Evolutionary conservation across 2,797 vertebrate genomes (phyloP), one percentile per base, ranked within the genome.

Genomic region (Lateolabrax maculatus): DNA sequence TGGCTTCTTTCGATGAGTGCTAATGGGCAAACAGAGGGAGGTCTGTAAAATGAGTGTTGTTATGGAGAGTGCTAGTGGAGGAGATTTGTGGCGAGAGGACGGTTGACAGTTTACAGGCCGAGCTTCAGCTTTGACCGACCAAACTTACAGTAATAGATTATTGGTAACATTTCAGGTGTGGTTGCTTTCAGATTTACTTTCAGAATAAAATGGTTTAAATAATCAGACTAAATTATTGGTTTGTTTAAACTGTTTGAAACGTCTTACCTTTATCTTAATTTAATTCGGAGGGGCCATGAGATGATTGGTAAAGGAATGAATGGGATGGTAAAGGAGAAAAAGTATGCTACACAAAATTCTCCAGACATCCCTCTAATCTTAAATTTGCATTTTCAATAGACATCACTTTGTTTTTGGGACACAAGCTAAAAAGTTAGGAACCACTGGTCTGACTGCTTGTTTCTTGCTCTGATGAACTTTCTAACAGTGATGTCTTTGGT

Each of bases 1-100:
- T 73, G 43, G 25, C 56, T 73, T 31, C 6, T 55, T 60, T 76
- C 37, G 63, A 7, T 36, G 53, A 55, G 52, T 2, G 1, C 46
- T 72, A 61, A 70, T 83, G 31, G 64, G 77, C 34, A 60, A 72
- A 70, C 57, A 53, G 64, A 67, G 39, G 43, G 69, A 76, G 44
- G 52, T 25, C n/a, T 39, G n/a, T 58, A 48, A 70, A 66, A 71
- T 44, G 9, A 76, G 29, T 2, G 15, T 44, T 61, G 37, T 63
- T 12, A 52, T 5, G 36, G 58, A 62, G 43, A 21, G 48, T 68
- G 67, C 56, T 4, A 0, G 23, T 58, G 13, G 23, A 79, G 29
- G 18, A 66, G 25, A 69, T 76, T n/a, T 73, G 65, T 63, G 41
- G 71, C 21, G 65, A 64, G 67, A 48, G 52, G 55, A 65, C 37